Base-by-base conservation (phyloP, 2,888 invertebrate species). In the Acholoe squamosa region DNA sequence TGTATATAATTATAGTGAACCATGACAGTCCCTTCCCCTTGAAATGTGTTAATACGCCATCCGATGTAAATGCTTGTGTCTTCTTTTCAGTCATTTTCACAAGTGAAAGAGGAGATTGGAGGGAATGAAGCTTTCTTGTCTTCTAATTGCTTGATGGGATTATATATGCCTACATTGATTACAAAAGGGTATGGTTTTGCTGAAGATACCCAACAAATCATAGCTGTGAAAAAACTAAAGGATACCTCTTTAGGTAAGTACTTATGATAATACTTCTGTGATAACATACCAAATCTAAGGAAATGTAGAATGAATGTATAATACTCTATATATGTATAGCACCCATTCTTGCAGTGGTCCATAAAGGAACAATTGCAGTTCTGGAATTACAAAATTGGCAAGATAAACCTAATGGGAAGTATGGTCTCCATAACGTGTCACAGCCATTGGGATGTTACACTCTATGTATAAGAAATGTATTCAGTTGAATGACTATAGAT, bases 61-160 rank as follows among this genome's bases (percentile, higher is more conserved):
- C n/a, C n/a, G n/a, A n/a, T n/a, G n/a, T n/a, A n/a, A n/a, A n/a
- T n/a, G n/a, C n/a, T n/a, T n/a, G n/a, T n/a, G n/a, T n/a, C n/a
- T n/a, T 43, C 10, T 10, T 43, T 71, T 28, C 71, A 71, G 71
- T 28, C 71, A 71, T 71, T 71, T 71, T 7, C 25, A 25, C 71
- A 71, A 71, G 71, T 71, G 71, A 71, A 71, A 28, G 71, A 71
- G 71, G 71, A 71, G 28, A 71, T 71, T n/a, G 71, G 71, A 71
- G 71, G 71, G 12, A 89, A 84, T 12, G 76, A 56, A 28, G 77
- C 89, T 34, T 91, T 89, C 80, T 67, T 92, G n/a, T 91, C 91
- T 10, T 84, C 76, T 25, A 90, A 92, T 14, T 92, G 92, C 84
- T 52, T 90, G 14, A 90, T 92, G 71, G 92, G 92, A n/a, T 84